These are phyloP conservation scores for Brachyistius frenatus DNA, from an alignment of 2,113 vertebrate genomes.

Conservation along the genomic window DNA sequence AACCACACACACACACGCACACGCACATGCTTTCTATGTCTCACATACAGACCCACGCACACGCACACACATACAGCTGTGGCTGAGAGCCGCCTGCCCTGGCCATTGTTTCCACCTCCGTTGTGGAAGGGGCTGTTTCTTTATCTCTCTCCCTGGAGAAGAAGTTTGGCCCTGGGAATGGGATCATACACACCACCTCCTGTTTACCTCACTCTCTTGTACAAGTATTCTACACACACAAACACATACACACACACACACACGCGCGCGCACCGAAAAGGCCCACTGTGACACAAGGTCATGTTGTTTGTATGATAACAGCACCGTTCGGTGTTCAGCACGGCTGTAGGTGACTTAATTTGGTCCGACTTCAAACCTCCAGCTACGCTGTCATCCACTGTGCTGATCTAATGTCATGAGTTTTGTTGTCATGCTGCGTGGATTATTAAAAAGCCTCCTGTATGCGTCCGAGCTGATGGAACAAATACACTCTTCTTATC, in stretches of 20 bases:
- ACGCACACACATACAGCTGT: constrained; percentile 50
- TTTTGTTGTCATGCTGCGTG: constrained; percentile 3
- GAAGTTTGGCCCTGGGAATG: constrained; percentile 70
- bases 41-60: background rate
- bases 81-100: constrained; percentile 48
- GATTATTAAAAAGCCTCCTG: constrained; percentile 31
- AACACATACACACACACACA: constrained; percentile 20
- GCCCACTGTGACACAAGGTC: constrained; percentile 25
- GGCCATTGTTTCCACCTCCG: constrained; percentile 79
- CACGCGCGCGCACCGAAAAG: constrained; percentile 6
- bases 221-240: constrained; percentile 27
- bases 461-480: constrained; percentile 5
- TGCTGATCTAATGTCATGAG: constrained; percentile 10
- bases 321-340: background rate
- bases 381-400: constrained; percentile 13
- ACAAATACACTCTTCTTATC: constrained; percentile 54
- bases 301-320: constrained; percentile 35
- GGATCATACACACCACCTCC: constrained; percentile 73
- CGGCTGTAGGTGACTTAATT: background rate
- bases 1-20: constrained; percentile 36
- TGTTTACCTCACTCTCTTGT: constrained; percentile 72
- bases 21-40: constrained; percentile 21
- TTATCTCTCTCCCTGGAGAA: constrained; percentile 75
- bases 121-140: constrained; percentile 70
- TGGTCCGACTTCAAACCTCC: constrained; percentile 5